phyloP scores from a whole-genome alignment of 2,888 invertebrate species.

The Conus canariensis region DNA sequence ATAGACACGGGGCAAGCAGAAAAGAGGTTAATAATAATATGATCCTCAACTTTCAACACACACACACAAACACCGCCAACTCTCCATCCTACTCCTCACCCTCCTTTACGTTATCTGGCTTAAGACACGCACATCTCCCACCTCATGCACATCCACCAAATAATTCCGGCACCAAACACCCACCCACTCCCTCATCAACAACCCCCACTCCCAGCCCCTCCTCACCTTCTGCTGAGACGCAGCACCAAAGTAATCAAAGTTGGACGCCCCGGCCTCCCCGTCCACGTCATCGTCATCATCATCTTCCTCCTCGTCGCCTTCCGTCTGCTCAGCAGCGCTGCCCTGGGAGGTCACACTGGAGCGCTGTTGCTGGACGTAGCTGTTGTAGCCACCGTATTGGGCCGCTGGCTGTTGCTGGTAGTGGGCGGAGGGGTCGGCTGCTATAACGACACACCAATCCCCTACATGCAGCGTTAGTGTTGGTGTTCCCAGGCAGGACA shows the following conservation, averaged over 20 bases:
- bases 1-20: too few species aligned
- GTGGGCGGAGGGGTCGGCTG: background rate
- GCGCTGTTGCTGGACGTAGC: constrained; percentile 11
- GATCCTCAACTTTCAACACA: too few species aligned
- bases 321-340: constrained; percentile 32
- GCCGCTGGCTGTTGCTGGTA: constrained; percentile 22
- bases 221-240: constrained; percentile 44
- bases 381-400: background rate
- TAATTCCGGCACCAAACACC: too few species aligned
- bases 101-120: too few species aligned
- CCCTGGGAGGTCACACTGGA: constrained; percentile 23
- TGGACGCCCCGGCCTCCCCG: constrained; percentile 4
- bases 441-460: background rate
- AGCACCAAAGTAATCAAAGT: constrained; percentile 61
- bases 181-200: too few species aligned
- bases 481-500: background rate
- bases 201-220: too few species aligned
- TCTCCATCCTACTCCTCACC: too few species aligned
- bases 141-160: too few species aligned
- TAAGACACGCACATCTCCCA: too few species aligned
- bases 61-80: too few species aligned
- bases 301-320: constrained; percentile 49
- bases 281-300: constrained; percentile 53
- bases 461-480: too few species aligned
- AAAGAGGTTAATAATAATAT: too few species aligned